phyloP scores from a whole-genome alignment of 2,888 invertebrate genomes.

The Heliconius charithonia region DNA sequence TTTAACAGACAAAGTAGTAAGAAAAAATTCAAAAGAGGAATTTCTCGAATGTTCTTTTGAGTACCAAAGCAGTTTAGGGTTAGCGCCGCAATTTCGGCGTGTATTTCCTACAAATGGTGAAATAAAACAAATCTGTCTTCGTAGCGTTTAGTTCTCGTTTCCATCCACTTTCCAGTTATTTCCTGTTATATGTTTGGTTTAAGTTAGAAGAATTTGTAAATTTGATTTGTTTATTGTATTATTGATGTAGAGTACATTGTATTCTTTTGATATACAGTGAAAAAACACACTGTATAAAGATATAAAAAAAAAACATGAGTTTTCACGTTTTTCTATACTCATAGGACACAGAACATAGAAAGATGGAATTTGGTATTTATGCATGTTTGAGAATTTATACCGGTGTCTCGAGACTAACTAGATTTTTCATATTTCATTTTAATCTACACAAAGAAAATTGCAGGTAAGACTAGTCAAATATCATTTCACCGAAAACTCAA shows the following conservation, averaged over 20 bases:
- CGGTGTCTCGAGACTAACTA: too few species aligned
- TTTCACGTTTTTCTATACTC: too few species aligned
- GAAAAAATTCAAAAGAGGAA: slow-evolving; percentile 22
- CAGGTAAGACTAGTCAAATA: too few species aligned
- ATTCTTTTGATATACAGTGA: not conserved
- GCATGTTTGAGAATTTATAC: too few species aligned
- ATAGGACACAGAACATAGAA: too few species aligned
- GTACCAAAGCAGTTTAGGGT: slow-evolving; percentile 38
- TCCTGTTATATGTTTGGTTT: slow-evolving; percentile 61
- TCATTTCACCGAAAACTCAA: too few species aligned
- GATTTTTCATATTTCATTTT: too few species aligned
- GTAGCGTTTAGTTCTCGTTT: slow-evolving; percentile 77
- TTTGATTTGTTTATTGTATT: not conserved
- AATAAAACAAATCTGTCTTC: slow-evolving; percentile 79
- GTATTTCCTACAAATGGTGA: slow-evolving; percentile 56
- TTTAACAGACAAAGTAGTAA: not conserved
- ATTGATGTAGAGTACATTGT: not conserved
- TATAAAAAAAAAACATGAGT: too few species aligned
- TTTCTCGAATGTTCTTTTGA: slow-evolving; percentile 33
- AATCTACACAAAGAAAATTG: too few species aligned
- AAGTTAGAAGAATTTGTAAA: slow-evolving; percentile 3
- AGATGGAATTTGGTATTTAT: too few species aligned
- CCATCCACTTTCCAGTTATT: slow-evolving; percentile 77
- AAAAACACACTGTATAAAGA: too few species aligned
- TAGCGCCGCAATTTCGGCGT: slow-evolving; percentile 44